A percentile compares a stretch with the other conserved stretches of the same genome.
phyloP scores from a whole-genome alignment of 1,140 invertebrate genomes.

The Temnothorax curvispinosus region DNA sequence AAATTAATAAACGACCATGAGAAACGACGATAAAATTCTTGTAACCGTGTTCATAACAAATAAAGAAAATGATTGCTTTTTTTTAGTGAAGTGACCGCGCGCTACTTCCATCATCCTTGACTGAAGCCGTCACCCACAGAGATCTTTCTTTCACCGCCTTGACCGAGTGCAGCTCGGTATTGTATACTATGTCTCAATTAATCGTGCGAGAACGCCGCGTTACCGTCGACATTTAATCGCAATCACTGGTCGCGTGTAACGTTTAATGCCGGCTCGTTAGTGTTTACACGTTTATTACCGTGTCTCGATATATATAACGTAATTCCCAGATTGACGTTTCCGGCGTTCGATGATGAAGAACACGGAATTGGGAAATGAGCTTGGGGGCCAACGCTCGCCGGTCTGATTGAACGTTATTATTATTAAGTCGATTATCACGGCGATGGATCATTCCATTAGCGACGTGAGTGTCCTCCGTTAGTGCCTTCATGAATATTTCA shows the following conservation, averaged over 20 bases:
- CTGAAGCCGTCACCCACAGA: constrained; percentile 13
- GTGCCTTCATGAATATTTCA: constrained; percentile 28
- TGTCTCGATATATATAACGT: background rate
- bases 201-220: background rate
- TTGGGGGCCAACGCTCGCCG: background rate
- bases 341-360: constrained; percentile 13
- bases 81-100: constrained; percentile 8
- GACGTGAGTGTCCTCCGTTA: background rate
- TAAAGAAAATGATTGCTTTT: background rate
- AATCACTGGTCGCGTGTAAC: constrained; percentile 13
- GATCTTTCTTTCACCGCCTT: constrained; percentile 17
- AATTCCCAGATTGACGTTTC: constrained; percentile 29
- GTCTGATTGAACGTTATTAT: constrained; percentile 52
- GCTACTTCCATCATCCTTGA: constrained; percentile 42
- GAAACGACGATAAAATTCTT: background rate
- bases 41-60: too few species aligned
- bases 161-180: background rate
- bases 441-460: constrained; percentile 42
- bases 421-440: constrained; percentile 48
- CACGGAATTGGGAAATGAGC: constrained; percentile 30
- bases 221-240: constrained; percentile 11
- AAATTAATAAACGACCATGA: background rate
- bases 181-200: background rate
- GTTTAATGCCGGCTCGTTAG: constrained; percentile 12
- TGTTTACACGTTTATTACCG: background rate